Conservation (phyloP, 2,113 vertebrate species). For the cat (Felis catus) region DNA sequence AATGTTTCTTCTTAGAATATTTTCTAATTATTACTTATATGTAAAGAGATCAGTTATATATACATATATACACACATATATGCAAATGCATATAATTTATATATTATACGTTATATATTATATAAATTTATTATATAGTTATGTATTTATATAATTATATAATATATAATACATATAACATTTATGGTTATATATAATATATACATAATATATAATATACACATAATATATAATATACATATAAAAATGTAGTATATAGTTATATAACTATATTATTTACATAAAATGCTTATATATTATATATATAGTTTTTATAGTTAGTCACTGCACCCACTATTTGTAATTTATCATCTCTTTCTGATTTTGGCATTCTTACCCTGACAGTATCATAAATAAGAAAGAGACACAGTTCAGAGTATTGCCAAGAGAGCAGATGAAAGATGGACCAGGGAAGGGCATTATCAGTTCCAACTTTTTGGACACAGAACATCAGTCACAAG, state of each 20-base stretch:
- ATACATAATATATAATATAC: neutral
- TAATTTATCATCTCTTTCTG: neutral
- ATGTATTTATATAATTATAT: neutral
- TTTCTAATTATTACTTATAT: neutral
- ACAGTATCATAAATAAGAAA: neutral
- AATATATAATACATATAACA: neutral
- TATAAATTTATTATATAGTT: neutral
- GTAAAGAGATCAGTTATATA: neutral
- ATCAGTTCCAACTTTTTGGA: neutral
- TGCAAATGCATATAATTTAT: neutral
- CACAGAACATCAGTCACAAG: neutral
- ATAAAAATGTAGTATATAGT: neutral
- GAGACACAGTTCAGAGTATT: neutral
- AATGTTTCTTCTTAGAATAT: neutral
- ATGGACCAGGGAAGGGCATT: neutral
- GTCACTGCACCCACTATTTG: neutral
- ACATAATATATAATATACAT: neutral
- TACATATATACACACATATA: neutral
- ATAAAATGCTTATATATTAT: neutral
- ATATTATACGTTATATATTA: neutral
- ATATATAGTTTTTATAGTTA: neutral
- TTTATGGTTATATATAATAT: neutral
- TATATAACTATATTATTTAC: neutral
- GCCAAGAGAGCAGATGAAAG: neutral
- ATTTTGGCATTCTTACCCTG: neutral